Conservation (phyloP, 1,140 invertebrate species). For the Bombus waltoni region DNA sequence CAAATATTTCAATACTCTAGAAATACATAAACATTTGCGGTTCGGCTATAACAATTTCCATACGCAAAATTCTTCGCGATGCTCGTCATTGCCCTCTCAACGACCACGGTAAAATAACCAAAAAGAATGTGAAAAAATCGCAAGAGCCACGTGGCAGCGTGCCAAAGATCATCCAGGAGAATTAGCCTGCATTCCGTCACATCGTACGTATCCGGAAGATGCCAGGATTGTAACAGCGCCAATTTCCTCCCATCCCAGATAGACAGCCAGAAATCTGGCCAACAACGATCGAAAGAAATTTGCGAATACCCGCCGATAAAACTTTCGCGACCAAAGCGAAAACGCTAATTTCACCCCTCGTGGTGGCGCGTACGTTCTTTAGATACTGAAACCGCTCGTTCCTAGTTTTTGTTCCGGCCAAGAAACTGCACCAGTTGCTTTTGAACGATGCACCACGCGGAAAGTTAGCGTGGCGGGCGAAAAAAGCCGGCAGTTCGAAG, state of each 20-base stretch:
- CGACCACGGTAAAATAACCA: not conserved
- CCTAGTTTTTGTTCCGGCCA: not conserved
- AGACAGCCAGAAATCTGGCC: not conserved
- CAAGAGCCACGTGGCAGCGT: not conserved
- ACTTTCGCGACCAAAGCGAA: not conserved
- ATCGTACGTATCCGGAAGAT: not conserved
- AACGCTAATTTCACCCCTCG: not conserved
- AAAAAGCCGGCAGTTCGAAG: not conserved
- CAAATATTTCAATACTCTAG: not conserved
- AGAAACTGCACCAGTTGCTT: slow-evolving; percentile 9
- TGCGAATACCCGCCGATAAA: not conserved
- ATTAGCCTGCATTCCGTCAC: not conserved
- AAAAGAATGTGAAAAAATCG: not conserved
- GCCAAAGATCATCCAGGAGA: slow-evolving; percentile 3
- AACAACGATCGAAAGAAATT: slow-evolving; percentile 1
- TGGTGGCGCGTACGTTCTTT: not conserved
- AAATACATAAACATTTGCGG: not conserved
- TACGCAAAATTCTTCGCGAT: not conserved
- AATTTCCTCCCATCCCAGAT: not conserved
- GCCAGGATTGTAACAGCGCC: not conserved
- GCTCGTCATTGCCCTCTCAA: not conserved
- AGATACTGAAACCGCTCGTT: not conserved
- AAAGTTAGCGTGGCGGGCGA: not conserved
- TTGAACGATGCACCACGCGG: not conserved
- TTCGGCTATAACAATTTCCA: not conserved